phyloP scores from a whole-genome alignment of 1,140 invertebrate species.

The Paraescarpia echinospica region DNA sequence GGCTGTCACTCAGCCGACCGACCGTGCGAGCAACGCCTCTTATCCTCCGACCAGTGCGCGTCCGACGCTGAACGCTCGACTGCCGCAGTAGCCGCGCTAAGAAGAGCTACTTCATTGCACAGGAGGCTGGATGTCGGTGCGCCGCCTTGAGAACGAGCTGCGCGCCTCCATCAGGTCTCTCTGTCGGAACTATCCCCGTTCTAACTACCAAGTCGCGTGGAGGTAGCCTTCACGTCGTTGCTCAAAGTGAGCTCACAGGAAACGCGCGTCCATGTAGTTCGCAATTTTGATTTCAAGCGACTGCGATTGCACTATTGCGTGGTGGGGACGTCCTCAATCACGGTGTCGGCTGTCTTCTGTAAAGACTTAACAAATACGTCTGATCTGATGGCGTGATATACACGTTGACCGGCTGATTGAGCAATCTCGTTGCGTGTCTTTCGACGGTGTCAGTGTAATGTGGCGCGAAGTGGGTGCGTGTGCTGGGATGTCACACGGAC shows the following conservation, averaged over 20 bases:
- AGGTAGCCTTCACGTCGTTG: neutral
- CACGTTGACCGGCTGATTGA: neutral
- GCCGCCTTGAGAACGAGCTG: neutral
- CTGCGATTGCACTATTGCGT: too few species aligned
- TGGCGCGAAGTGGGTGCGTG: neutral
- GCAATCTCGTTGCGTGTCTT: neutral
- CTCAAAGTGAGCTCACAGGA: neutral
- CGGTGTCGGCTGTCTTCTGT: neutral
- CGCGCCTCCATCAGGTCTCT: neutral
- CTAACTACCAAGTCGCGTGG: neutral
- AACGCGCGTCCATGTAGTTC: neutral
- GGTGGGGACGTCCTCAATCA: too few species aligned
- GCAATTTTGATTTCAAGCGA: too few species aligned
- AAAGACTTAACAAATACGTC: neutral
- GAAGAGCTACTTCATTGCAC: neutral
- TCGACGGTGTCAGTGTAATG: neutral
- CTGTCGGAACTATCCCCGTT: neutral
- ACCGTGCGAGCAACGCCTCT: neutral
- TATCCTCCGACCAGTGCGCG: neutral
- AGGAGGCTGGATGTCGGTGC: neutral
- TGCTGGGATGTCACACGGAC: neutral
- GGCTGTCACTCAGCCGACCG: neutral
- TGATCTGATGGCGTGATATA: neutral
- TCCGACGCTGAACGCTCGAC: neutral
- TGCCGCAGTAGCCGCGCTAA: neutral